phyloP scores from a whole-genome alignment of 2,113 vertebrate species.

The Hipposideros armiger region DNA sequence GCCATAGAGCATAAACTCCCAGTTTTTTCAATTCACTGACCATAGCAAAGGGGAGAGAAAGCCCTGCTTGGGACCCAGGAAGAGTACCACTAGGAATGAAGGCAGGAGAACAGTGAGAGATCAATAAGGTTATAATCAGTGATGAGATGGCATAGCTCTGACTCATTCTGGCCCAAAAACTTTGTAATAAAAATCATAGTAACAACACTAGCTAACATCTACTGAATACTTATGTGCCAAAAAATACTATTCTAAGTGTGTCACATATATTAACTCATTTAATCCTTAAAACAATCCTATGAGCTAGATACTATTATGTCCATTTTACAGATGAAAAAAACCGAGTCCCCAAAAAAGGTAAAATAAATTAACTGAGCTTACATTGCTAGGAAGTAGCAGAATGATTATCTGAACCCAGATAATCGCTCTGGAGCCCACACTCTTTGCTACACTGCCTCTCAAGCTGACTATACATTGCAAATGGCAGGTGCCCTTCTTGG shows the following conservation, averaged over 20 bases:
- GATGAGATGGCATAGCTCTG: neutral
- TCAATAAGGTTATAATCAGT: neutral
- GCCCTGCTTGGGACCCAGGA: neutral
- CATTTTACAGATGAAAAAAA: slow-evolving; percentile 50
- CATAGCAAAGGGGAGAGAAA: neutral
- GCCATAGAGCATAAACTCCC: neutral
- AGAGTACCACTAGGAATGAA: neutral
- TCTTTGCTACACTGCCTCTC: neutral
- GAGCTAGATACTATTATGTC: neutral
- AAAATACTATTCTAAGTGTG: neutral
- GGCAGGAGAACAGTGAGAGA: neutral
- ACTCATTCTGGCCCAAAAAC: neutral
- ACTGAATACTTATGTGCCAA: neutral
- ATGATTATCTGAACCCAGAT: neutral
- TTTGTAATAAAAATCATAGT: neutral
- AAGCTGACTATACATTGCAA: neutral
- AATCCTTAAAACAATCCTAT: slow-evolving; percentile 48
- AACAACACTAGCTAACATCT: neutral
- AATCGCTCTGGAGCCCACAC: neutral
- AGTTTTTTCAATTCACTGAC: slow-evolving; percentile 30
- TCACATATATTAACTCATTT: slow-evolving; percentile 41
- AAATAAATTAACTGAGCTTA: slow-evolving; percentile 47
- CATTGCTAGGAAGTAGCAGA: slow-evolving; percentile 25
- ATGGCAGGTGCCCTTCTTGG: neutral
- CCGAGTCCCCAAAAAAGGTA: neutral